phyloP scores from a whole-genome alignment of 2,888 invertebrate genomes.

The Erebia palarica region DNA sequence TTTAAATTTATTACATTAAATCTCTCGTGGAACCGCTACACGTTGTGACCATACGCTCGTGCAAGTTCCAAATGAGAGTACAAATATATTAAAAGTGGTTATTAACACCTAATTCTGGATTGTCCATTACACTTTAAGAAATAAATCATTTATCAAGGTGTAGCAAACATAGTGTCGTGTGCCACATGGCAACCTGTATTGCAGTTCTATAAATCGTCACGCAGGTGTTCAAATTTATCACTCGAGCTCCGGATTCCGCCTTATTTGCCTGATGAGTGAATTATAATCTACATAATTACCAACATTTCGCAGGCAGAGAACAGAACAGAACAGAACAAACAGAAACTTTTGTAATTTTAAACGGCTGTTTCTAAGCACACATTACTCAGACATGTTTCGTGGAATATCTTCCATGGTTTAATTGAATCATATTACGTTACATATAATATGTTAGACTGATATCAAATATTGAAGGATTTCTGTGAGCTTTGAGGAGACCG shows the following conservation, averaged over 20 bases:
- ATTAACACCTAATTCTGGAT: too few relatives aligned
- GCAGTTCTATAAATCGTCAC: conserved; percentile 51
- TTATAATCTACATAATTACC: conserved; percentile 38
- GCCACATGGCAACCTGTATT: conserved; percentile 40
- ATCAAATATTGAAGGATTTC: neutral
- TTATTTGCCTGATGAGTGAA: conserved; percentile 41
- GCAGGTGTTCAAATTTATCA: conserved; percentile 57
- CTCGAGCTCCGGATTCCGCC: conserved; percentile 38
- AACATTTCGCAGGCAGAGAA: conserved; percentile 16
- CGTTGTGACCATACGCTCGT: too few relatives aligned
- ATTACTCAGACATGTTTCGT: too few relatives aligned
- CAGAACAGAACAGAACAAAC: too few relatives aligned
- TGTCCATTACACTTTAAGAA: too few relatives aligned
- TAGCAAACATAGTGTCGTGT: neutral
- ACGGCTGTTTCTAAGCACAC: conserved; percentile 10
- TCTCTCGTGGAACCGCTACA: too few relatives aligned
- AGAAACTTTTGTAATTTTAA: conserved; percentile 24
- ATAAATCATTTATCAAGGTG: too few relatives aligned
- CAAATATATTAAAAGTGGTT: too few relatives aligned
- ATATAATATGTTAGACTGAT: too few relatives aligned
- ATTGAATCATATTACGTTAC: neutral
- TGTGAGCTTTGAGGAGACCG: neutral
- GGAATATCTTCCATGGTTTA: neutral
- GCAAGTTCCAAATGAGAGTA: too few relatives aligned
- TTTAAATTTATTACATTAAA: too few relatives aligned